phyloP scores from a whole-genome alignment of 1,140 invertebrate genomes.

The Physella acuta region DNA sequence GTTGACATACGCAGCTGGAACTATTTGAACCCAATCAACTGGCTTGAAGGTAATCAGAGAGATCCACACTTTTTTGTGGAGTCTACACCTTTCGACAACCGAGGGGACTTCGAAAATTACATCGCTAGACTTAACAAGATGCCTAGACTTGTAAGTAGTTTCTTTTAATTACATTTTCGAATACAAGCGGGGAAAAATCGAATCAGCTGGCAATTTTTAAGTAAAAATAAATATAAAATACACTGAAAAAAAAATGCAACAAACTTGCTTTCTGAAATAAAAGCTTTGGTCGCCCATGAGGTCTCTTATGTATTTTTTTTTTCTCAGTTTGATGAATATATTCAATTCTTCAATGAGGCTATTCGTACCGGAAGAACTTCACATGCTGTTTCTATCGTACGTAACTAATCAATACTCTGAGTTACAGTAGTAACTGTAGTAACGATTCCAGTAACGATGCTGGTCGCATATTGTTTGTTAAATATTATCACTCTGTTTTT shows the following conservation, averaged over 20 bases:
- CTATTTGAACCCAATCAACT: slow-evolving; percentile 44
- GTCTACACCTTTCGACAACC: slow-evolving; percentile 34
- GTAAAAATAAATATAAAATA: neutral
- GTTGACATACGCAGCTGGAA: no score
- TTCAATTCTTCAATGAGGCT: slow-evolving; percentile 29
- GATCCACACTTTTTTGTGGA: slow-evolving; percentile 34
- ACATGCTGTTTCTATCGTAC: slow-evolving; percentile 35
- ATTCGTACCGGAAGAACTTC: slow-evolving; percentile 37
- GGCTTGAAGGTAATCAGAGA: slow-evolving; percentile 45
- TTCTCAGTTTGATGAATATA: slow-evolving; percentile 28
- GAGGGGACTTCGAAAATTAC: slow-evolving; percentile 49
- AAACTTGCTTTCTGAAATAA: neutral
- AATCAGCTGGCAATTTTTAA: no score
- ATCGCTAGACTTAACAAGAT: slow-evolving; percentile 38
- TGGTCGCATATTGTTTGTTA: no score
- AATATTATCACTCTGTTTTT: no score
- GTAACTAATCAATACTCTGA: neutral
- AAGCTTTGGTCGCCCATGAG: no score
- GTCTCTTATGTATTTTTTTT: no score
- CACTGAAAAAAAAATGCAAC: neutral
- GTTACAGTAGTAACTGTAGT: no score
- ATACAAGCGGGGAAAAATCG: no score
- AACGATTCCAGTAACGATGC: no score
- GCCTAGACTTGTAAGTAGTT: slow-evolving; percentile 35
- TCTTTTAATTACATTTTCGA: neutral